These are phyloP conservation scores for Neocloeon triangulifer DNA, from an alignment of 1,140 invertebrate genomes.

Conservation along the genomic window DNA sequence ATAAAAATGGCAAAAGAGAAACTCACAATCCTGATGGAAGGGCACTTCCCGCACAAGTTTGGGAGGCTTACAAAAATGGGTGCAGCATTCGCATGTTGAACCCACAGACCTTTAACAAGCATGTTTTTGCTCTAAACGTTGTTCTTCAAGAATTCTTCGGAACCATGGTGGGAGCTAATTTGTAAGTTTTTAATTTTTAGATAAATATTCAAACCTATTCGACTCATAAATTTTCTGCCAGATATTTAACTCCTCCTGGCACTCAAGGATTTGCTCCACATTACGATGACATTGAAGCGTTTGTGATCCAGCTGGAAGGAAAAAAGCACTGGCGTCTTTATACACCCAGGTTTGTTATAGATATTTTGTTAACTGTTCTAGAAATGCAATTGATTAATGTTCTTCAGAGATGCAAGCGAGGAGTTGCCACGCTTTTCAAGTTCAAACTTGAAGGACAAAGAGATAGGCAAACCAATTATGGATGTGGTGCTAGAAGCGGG, in stretches of 20 bases:
- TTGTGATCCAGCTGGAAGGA: conserved; percentile 89
- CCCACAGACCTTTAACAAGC: conserved; percentile 66
- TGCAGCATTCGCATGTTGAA: conserved; percentile 83
- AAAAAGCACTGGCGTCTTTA: conserved; percentile 89
- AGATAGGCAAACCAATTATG: conserved; percentile 58
- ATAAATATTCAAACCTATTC: neutral
- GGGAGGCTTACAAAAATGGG: conserved; percentile 77
- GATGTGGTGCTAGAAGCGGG: conserved; percentile 64
- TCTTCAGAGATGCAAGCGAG: conserved; percentile 25
- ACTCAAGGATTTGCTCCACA: conserved; percentile 96
- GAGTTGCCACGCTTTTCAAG: conserved; percentile 59
- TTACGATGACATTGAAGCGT: conserved; percentile 97
- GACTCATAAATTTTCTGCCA: conserved; percentile 11
- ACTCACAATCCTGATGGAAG: conserved; percentile 67
- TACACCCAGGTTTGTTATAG: conserved; percentile 28
- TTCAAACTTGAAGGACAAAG: conserved; percentile 50
- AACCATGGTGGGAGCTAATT: conserved; percentile 83
- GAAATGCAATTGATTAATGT: conserved; percentile 1
- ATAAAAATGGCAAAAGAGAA: conserved; percentile 50
- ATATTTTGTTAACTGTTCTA: neutral
- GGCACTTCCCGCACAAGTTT: conserved; percentile 53
- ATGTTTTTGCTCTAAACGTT: conserved; percentile 34
- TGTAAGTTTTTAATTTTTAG: conserved; percentile 19
- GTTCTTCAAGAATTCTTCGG: conserved; percentile 83
- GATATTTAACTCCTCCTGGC: conserved; percentile 82